Conservation (phyloP, 2,113 vertebrate species). For the Mirounga angustirostris region DNA sequence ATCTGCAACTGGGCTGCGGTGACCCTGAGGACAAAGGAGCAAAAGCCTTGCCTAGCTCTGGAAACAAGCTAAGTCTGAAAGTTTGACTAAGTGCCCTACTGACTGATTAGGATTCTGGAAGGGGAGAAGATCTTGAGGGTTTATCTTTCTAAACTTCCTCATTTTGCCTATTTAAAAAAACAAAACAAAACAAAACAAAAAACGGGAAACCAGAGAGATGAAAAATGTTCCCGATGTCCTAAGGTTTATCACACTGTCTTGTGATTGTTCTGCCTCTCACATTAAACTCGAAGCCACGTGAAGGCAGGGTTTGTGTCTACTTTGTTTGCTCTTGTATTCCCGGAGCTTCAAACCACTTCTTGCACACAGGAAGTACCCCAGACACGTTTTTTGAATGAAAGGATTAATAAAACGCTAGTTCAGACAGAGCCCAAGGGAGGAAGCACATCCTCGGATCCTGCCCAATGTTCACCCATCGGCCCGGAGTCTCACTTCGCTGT, state of each 20-base stretch:
- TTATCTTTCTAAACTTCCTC: background rate
- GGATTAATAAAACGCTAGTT: background rate
- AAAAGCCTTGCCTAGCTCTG: background rate
- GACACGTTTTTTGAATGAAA: background rate
- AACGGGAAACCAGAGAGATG: background rate
- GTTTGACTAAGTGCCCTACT: background rate
- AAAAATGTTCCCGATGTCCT: background rate
- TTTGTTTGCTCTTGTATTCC: background rate
- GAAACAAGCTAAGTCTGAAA: background rate
- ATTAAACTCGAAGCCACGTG: background rate
- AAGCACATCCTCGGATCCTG: background rate
- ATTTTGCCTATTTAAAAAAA: background rate
- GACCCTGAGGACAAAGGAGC: background rate
- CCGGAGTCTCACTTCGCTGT: background rate
- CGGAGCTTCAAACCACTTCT: background rate
- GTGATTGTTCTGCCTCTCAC: background rate
- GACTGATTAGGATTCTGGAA: background rate
- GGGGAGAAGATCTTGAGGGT: background rate
- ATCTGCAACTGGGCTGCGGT: background rate
- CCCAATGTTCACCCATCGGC: background rate
- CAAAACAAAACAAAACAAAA: background rate
- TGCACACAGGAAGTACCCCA: background rate
- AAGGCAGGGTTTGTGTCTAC: background rate
- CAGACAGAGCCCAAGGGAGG: background rate
- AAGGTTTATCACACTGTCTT: background rate